Conservation (phyloP, 2,888 invertebrate genomes). For the Ellobium chinense region DNA sequence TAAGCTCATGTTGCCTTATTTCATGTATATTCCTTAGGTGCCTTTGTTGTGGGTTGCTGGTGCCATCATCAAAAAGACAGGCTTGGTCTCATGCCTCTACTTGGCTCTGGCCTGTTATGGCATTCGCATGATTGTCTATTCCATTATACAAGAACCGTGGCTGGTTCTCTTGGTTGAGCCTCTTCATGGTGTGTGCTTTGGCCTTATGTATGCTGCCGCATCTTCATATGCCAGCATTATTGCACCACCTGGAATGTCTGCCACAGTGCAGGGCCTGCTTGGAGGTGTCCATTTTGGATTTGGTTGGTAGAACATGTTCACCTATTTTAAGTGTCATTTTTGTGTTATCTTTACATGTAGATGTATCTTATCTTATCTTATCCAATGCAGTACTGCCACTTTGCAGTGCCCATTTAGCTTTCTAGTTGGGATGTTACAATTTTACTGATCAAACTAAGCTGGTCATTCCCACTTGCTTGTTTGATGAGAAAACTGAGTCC, state of each 20-base stretch:
- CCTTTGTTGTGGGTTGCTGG: conserved; percentile 83
- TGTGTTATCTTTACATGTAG: too few species aligned
- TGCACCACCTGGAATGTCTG: conserved; percentile 90
- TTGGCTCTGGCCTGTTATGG: conserved; percentile 89
- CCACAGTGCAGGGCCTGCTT: conserved; percentile 91
- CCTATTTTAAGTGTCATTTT: too few species aligned
- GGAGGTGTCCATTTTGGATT: conserved; percentile 94
- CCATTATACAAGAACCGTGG: conserved; percentile 89
- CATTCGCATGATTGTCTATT: conserved; percentile 89
- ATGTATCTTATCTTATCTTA: too few species aligned
- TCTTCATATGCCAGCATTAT: conserved; percentile 92
- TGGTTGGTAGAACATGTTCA: conserved; percentile 80
- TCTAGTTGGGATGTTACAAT: too few species aligned
- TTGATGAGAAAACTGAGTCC: too few species aligned
- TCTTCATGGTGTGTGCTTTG: conserved; percentile 92
- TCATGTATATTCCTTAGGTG: conserved; percentile 36
- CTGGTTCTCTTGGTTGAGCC: conserved; percentile 89
- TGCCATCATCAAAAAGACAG: conserved; percentile 87
- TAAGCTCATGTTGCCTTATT: too few species aligned
- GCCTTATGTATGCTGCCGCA: conserved; percentile 94
- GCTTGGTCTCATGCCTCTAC: conserved; percentile 89
- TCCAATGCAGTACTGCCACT: too few species aligned
- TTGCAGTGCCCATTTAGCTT: too few species aligned
- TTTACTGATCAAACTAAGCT: too few species aligned
- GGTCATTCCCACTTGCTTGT: too few species aligned